Evolutionary conservation across 2,888 invertebrate species (phyloP), one percentile per base, ranked within the genome.

Genomic region (Thumatha senex): DNA sequence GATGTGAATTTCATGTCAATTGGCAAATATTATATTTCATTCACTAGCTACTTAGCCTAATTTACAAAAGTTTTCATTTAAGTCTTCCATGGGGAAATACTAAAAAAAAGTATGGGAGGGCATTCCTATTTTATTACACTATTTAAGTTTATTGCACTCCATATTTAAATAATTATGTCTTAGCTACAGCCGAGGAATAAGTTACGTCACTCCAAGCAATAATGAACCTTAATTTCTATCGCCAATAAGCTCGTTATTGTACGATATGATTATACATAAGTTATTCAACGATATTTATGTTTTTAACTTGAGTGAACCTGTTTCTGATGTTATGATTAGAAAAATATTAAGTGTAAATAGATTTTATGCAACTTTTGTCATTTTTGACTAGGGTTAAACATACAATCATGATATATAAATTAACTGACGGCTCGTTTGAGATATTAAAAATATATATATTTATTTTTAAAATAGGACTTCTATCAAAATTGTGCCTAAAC

Each of bases 91-190:
- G 72, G 66, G 71, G 76, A 68, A 63, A 74, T 74, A 76, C 71
- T 74, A 74, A 82, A 66, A 61, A 61, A 72, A 63, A 75, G 67
- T 72, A 73, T 77, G 83, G 86, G 86, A 80, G 89, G 88, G 88
- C 83, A 78, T 84, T 89, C 89, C 87, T 88, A 86, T 81, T 79
- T 72, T 82, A 77, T 78, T 83, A 86, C 83, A 82, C 82, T 84
- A 82, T 85, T 31, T 86, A 86, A 84, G 84, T 85, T 88, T 82
- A 81, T 80, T 85, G 84, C 88, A 87, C 86, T 85, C 80, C 83
- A 83, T 82, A 81, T 24, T 24, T 80, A 76, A 79, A 78, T 80
- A 71, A 74, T 72, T 78, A 73, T 74, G 11, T 67, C 67, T 65
- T 72, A 64, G 57, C 66, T 63, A 60, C 62, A 60, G 63, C 61